Evolutionary conservation across 2,888 invertebrate species (phyloP), one percentile per base, ranked within the genome.

Genomic region (Parnassius apollo): DNA sequence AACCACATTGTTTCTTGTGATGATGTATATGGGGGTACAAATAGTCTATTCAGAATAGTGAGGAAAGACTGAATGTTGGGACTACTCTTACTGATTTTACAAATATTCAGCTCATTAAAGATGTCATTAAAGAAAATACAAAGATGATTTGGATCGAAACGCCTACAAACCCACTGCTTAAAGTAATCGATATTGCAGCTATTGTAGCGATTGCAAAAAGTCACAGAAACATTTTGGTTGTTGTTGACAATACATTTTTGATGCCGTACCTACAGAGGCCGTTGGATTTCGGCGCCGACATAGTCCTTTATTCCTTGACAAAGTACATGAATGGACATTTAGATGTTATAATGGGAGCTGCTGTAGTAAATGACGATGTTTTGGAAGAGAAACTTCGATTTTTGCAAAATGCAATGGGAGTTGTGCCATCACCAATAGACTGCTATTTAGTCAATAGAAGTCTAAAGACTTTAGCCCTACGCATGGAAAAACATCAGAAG

Each of bases 241-340:
- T 95, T 0, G 96, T 98, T 1, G 98, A 99, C 85, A 99, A 98
- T 81, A 99, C 99, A 13, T 99, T 99, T 86, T 92, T 98, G 70
- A 96, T 98, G 1, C 94, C 97, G 1, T 98, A 97, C 78, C 95
- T 97, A 69, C 98, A 99, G 95, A 93, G 95, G 65, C 99, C 99
- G 1, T 85, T 99, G 61, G 94, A 95, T 35, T 92, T 98, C 46
- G 99, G 99, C 0, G 98, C 97, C 1, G 98, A 99, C 83, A 90
- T 99, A 61, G 96, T 95, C 2, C 90, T 97, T 73, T 98, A 99
- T 86, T 99, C 99, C 0, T 78, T 98, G 61, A 98, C 98, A 0
- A 99, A 99, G 87, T 99, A 99, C 81, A 97, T 99, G 95, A 99
- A 99, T 86, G 99, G 99, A 0, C 99, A 99, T 87, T 95, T 97